Base-by-base conservation (phyloP, 2,888 invertebrate species). In the Tachina lurida region DNA sequence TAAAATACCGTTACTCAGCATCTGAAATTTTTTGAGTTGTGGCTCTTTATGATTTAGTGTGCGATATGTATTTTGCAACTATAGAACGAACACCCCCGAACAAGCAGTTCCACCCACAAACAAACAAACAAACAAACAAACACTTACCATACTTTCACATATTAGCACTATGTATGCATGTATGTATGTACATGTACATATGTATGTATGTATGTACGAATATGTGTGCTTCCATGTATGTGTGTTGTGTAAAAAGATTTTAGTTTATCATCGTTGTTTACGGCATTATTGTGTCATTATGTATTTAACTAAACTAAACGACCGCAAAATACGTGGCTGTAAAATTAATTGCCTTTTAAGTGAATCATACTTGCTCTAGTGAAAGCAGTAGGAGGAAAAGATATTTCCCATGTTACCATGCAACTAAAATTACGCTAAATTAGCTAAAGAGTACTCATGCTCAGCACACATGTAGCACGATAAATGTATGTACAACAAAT, bases 341-440 rank as follows among this genome's bases (percentile, higher is more conserved):
- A 88, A 89, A 91, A 91, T 92, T 92, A 92, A 92, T 92, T 92
- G 92, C 91, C 92, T 91, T 92, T 90, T 90, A 92, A 91, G 91
- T 90, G 90, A 91, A 91, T 90, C 90, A 90, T 89, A 89, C 90
- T 91, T 91, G 39, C 68, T 2, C 31, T 81, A 67, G 74, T 39
- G 3, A 89, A 19, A 45, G 71, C 41, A 43, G 73, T 49, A 43
- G 76, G 52, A 39, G 76, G 54, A 54, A 56, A 19, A 70, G 56
- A 63, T 47, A 63, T 56, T 39, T 71, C 19, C 89, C 88, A 88
- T 88, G 88, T 90, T 89, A 1, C 22, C 31, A 90, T 90, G 89
- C 89, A 91, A 90, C 89, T 89, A 89, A 91, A 78, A 91, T 91
- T 90, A 89, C 88, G 90, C 90, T 90, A 91, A 91, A 79, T 74